A percentile compares a stretch with the other conserved stretches of the same genome.
Evolutionary conservation across 2,888 invertebrate genomes (phyloP).

Genomic region (Bombyx huttoni): DNA sequence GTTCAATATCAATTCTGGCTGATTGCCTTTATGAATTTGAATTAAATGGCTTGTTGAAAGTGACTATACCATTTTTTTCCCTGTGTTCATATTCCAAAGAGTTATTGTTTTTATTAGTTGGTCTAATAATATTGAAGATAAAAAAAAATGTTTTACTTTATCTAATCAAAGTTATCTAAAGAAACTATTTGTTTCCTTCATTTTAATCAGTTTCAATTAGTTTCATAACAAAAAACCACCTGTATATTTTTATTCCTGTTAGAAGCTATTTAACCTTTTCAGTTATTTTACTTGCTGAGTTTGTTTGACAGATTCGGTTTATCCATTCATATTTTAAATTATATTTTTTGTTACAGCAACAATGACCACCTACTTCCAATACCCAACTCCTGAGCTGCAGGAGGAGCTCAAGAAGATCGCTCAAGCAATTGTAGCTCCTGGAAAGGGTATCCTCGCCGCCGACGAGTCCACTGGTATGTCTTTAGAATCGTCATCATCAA

Average conservation of each 20-base stretch:
- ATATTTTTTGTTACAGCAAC: conserved; percentile 42
- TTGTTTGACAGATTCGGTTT: too few relatives aligned
- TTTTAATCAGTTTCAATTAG: too few relatives aligned
- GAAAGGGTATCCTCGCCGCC: conserved; percentile 97
- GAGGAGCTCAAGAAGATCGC: conserved; percentile 91
- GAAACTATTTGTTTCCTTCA: too few relatives aligned
- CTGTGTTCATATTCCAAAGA: too few relatives aligned
- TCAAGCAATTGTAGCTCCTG: conserved; percentile 90
- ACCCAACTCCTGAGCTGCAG: conserved; percentile 87
- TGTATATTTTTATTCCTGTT: too few relatives aligned
- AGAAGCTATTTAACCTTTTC: conserved; percentile 41
- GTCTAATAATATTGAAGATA: too few relatives aligned
- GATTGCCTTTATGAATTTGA: conserved; percentile 3
- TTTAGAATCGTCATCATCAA: too few relatives aligned
- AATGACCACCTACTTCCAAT: conserved; percentile 87
- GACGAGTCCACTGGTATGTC: conserved; percentile 91
- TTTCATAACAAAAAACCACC: too few relatives aligned
- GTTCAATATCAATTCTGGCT: neutral
- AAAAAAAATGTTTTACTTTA: too few relatives aligned
- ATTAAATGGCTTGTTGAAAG: neutral
- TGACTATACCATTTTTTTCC: too few relatives aligned
- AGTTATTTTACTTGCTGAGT: conserved; percentile 6
- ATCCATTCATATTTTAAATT: neutral
- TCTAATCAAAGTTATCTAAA: too few relatives aligned
- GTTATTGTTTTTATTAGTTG: too few relatives aligned